Percentiles rank a stretch among this genome's conserved stretches.
Evolutionary conservation across 2,113 vertebrate species (phyloP).

Genomic region (Pampusana beccarii): DNA sequence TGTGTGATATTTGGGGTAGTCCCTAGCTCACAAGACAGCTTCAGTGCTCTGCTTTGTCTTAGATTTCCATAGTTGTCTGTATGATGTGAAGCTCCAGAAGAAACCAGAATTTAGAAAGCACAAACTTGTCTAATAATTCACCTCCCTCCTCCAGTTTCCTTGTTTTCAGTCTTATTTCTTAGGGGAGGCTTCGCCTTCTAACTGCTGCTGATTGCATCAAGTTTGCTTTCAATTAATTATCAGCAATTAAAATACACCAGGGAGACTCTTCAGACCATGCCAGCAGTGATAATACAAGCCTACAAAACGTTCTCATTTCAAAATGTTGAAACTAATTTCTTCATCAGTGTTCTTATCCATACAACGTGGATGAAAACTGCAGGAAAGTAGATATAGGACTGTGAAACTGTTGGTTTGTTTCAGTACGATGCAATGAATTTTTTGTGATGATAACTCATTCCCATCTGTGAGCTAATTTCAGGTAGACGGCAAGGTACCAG

Average conservation of each 20-base stretch:
- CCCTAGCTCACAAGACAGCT: neutral
- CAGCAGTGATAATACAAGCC: neutral
- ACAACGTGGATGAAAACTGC: neutral
- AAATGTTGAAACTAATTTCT: neutral
- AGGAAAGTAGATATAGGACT: neutral
- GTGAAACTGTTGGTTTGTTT: neutral
- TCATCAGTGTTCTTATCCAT: neutral
- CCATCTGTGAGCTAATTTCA: neutral
- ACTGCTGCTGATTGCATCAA: neutral
- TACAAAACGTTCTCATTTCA: neutral
- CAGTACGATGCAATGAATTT: neutral
- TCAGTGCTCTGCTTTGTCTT: neutral
- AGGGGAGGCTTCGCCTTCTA: neutral
- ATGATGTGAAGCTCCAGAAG: neutral
- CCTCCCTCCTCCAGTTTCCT: neutral
- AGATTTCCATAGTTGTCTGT: neutral
- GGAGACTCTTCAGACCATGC: neutral
- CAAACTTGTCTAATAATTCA: neutral
- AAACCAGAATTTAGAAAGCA: neutral
- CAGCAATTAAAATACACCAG: neutral
- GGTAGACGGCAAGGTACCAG: neutral
- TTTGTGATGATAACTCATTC: neutral
- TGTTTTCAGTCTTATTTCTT: neutral
- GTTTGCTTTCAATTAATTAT: neutral
- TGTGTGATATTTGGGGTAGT: neutral